These are phyloP conservation scores for Plodia interpunctella DNA, from an alignment of 1,140 invertebrate species.

Conservation along the genomic window DNA sequence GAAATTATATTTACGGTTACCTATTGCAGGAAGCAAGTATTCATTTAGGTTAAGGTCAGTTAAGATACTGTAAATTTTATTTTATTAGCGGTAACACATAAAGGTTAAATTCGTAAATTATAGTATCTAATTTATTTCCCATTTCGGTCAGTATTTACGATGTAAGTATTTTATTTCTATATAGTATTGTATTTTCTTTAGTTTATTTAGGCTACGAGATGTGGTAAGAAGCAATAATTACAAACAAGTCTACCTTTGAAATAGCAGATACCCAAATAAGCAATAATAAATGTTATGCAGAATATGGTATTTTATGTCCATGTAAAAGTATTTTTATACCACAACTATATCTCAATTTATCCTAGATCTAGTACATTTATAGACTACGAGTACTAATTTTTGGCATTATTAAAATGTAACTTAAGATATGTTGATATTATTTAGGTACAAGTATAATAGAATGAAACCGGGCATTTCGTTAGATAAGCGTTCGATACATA, in stretches of 20 bases:
- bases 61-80: conserved; percentile 72
- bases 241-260: conserved; percentile 27
- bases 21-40: conserved; percentile 73
- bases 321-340: conserved; percentile 5
- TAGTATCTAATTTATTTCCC: conserved; percentile 72
- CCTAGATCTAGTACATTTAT: conserved; percentile 2
- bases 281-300: conserved; percentile 14
- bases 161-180: conserved; percentile 66
- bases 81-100: conserved; percentile 43
- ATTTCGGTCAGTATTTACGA: conserved; percentile 75
- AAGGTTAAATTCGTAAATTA: conserved; percentile 40
- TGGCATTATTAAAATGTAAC: conserved; percentile 38
- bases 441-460: conserved; percentile 31
- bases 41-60: conserved; percentile 60
- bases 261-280: conserved; percentile 10
- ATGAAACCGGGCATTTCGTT: conserved; percentile 35
- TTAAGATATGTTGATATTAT: conserved; percentile 27
- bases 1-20: conserved; percentile 74
- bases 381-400: conserved; percentile 13
- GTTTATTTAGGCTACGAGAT: conserved; percentile 31
- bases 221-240: conserved; percentile 60
- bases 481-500: conserved; percentile 19
- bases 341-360: conserved; percentile 10
- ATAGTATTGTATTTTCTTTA: conserved; percentile 46
- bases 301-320: not conserved